Conservation (phyloP, 2,113 vertebrate species). For the Delphinapterus leucas region DNA sequence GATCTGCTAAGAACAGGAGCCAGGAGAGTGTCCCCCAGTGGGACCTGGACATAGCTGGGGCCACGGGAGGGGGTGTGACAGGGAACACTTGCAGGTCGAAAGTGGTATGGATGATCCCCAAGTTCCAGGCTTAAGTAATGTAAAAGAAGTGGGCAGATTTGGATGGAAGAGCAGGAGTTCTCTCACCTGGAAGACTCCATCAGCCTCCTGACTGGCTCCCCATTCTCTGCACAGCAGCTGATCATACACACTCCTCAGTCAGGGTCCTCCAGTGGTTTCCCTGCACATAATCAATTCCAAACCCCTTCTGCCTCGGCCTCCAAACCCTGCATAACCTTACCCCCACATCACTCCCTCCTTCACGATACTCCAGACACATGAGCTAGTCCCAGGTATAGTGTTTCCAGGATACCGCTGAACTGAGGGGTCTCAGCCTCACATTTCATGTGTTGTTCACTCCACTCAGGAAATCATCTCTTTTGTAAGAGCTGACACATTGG, state of each 20-base stretch:
- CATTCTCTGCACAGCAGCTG: not conserved
- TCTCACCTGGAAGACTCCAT: not conserved
- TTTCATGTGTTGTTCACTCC: not conserved
- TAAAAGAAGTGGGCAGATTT: not conserved
- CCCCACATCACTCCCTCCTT: not conserved
- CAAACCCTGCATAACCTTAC: not conserved
- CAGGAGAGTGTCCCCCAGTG: no score
- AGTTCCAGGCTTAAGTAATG: not conserved
- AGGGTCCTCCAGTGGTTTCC: not conserved
- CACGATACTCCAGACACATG: not conserved
- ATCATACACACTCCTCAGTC: not conserved
- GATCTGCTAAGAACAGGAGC: not conserved
- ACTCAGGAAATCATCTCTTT: not conserved
- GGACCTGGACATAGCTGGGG: not conserved
- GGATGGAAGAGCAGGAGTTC: not conserved
- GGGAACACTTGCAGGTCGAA: not conserved
- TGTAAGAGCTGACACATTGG: not conserved
- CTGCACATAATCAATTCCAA: not conserved
- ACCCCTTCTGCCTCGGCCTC: not conserved
- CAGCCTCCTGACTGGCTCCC: not conserved
- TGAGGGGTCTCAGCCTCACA: not conserved
- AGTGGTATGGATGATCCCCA: not conserved
- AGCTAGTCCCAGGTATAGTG: not conserved
- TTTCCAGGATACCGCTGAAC: not conserved
- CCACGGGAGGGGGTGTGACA: not conserved